Base-by-base conservation (phyloP, 2,797 vertebrate genomes). In the Phrynocephalus vlangalii region DNA sequence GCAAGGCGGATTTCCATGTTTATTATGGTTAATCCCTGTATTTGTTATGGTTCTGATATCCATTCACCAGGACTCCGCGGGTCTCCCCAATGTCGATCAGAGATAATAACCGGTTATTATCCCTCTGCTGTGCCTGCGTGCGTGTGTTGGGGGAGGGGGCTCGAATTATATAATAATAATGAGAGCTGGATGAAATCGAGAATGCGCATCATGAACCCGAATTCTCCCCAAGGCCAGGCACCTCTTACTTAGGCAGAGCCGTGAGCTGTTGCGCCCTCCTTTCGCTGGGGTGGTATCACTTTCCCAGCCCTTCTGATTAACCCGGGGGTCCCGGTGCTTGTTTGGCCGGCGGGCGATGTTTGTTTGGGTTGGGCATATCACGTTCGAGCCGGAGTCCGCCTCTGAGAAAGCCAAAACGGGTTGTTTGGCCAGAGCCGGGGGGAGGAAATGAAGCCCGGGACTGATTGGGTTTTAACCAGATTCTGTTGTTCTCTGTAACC, bases 401-500 rank as follows among this genome's bases (percentile, higher is more conserved):
- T 94, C 88, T 91, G 92, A 89, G 90, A 86, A 86, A 81, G 44
- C n/a, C 70, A 73, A 88, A 93, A 90, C 86, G 92, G 91, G 95
- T 94, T 89, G 93, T 95, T 95, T 92, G 93, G 92, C 92, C 92
- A 88, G 83, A 90, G 91, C 72, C 76, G 91, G 94, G 33, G 33
- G 33, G 83, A 93, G 94, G 94, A 79, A 96, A 94, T 95, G 94
- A 95, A 95, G 94, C 91, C 89, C 91, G 67, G 88, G 89, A 92
- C 95, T 96, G 95, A 94, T 95, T 95, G 94, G 60, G 93, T 92
- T 95, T 44, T 96, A 94, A 94, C 96, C 94, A 83, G 89, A 95
- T 95, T 94, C 94, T 93, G 95, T 94, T 94, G 94, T 93, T 95
- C 93, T 96, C 0, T 6, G 91, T 94, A 95, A 95, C 96, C 92